phyloP scores from a whole-genome alignment of 2,797 vertebrate species.

The Acanthopagrus latus region DNA sequence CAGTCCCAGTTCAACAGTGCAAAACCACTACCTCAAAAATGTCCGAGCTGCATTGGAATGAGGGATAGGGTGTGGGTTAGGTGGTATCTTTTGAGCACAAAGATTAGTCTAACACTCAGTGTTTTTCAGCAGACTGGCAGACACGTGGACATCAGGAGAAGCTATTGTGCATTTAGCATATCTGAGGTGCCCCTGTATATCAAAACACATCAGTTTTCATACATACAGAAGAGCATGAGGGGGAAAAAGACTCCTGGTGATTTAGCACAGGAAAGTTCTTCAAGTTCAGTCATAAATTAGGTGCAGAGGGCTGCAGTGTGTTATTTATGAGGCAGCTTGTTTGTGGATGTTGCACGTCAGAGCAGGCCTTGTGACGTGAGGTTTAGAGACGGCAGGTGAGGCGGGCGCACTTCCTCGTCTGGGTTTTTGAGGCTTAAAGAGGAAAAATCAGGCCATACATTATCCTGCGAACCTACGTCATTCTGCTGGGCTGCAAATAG shows the following conservation, averaged over 20 bases:
- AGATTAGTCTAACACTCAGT: constrained; percentile 58
- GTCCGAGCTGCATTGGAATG: constrained; percentile 65
- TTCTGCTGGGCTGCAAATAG: constrained; percentile 34
- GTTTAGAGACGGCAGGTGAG: constrained; percentile 57
- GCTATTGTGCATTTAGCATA: constrained; percentile 40
- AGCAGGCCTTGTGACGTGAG: constrained; percentile 50
- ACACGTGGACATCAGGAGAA: constrained; percentile 54
- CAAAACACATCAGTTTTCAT: constrained; percentile 27
- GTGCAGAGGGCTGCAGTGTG: constrained; percentile 44
- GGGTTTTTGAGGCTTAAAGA: constrained; percentile 38
- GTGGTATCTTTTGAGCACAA: constrained; percentile 64
- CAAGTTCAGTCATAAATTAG: constrained; percentile 67
- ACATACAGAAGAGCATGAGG: constrained; percentile 28
- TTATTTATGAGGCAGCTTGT: constrained; percentile 67
- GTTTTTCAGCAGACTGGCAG: constrained; percentile 48
- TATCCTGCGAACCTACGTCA: constrained; percentile 44
- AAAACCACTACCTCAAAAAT: constrained; percentile 79
- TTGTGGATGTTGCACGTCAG: constrained; percentile 50
- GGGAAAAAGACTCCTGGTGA: constrained; percentile 43
- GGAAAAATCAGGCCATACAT: constrained; percentile 53
- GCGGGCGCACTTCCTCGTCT: constrained; percentile 52
- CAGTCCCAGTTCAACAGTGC: constrained; percentile 64
- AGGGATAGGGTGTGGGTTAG: constrained; percentile 65
- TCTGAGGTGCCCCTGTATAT: constrained; percentile 13
- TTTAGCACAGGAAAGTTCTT: constrained; percentile 70